Percentiles rank a stretch among this genome's conserved stretches.
phyloP scores from a whole-genome alignment of 2,113 vertebrate species.

The Martes martes region DNA sequence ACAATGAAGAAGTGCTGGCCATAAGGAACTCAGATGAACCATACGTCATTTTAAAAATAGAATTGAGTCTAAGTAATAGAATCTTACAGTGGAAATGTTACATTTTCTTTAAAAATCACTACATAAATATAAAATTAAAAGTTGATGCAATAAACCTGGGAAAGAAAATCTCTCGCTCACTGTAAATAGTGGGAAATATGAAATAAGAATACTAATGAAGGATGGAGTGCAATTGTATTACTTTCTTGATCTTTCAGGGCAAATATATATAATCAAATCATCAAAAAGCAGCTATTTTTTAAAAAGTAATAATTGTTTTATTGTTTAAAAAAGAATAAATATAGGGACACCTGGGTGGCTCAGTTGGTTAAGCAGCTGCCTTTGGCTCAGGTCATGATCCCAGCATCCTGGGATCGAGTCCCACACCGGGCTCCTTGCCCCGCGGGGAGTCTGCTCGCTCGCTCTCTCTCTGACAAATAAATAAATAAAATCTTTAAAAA shows the following conservation, averaged over 20 bases:
- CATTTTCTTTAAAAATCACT: background rate
- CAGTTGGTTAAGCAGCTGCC: too few relatives aligned
- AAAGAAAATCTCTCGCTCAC: background rate
- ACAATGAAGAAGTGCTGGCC: background rate
- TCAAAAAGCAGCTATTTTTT: background rate
- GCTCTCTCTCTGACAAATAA: too few relatives aligned
- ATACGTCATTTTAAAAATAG: background rate
- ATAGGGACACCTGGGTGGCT: background rate
- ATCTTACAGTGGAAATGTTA: background rate
- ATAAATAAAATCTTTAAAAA: too few relatives aligned
- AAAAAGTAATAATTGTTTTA: background rate
- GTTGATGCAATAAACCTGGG: background rate
- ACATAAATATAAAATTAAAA: background rate
- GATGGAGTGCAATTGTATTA: background rate
- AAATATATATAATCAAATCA: background rate
- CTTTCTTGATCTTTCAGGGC: background rate
- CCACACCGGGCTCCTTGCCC: too few relatives aligned
- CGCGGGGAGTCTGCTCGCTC: too few relatives aligned
- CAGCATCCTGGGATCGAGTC: too few relatives aligned
- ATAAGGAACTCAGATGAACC: background rate
- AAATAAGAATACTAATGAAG: background rate
- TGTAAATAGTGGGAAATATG: background rate
- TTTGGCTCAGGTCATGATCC: too few relatives aligned
- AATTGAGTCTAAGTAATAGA: slow-evolving; percentile 13
- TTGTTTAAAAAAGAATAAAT: background rate